These are phyloP conservation scores for Cheilosia vulpina DNA, from an alignment of 2,888 invertebrate genomes.

Conservation along the genomic window DNA sequence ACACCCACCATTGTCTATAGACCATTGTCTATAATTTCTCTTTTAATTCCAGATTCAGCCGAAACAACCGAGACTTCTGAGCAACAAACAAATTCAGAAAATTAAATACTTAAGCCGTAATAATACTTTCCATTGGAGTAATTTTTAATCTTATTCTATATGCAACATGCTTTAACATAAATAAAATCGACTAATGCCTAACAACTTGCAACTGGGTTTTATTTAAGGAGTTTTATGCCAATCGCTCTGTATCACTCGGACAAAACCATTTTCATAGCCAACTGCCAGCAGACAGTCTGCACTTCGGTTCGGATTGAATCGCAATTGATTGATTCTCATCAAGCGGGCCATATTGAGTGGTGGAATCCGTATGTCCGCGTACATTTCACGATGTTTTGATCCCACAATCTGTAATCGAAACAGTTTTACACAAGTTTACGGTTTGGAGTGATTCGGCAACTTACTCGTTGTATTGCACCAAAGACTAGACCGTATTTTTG, in stretches of 20 bases:
- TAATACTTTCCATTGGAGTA: constrained; percentile 55
- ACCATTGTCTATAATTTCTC: no score
- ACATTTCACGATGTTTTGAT: constrained; percentile 49
- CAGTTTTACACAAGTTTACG: neutral
- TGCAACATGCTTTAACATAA: constrained; percentile 20
- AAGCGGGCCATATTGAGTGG: constrained; percentile 75
- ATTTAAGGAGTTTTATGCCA: neutral
- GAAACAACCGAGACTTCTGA: neutral
- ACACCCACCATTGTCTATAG: no score
- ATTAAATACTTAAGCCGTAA: constrained; percentile 42
- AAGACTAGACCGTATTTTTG: constrained; percentile 80
- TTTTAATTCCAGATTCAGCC: constrained; percentile 14
- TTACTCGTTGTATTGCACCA: constrained; percentile 76
- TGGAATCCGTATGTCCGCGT: constrained; percentile 74
- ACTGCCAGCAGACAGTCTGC: constrained; percentile 78
- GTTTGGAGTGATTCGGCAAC: neutral
- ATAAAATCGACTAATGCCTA: no score
- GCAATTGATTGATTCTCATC: constrained; percentile 79
- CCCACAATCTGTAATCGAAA: constrained; percentile 6
- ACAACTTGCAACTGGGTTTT: neutral
- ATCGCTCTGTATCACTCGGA: constrained; percentile 77
- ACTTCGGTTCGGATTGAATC: constrained; percentile 80
- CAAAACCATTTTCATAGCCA: constrained; percentile 82
- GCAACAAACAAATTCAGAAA: constrained; percentile 18
- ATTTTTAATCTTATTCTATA: constrained; percentile 3